A percentile compares a stretch with the other conserved stretches of the same genome.
Evolutionary conservation across 2,797 vertebrate species (phyloP).

Genomic region (Petrocephalus sullivani): DNA sequence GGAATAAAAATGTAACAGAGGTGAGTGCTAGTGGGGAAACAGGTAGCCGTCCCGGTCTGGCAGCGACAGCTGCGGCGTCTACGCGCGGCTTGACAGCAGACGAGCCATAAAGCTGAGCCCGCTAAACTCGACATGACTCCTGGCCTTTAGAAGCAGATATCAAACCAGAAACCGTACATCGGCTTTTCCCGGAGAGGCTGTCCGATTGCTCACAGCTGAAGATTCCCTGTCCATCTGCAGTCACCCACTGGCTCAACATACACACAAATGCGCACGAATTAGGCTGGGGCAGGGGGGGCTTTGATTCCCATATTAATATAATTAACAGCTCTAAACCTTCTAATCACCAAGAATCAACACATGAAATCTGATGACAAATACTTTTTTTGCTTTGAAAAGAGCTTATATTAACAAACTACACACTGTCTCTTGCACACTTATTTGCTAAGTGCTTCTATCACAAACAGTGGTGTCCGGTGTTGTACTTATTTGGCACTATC

Average conservation of each 20-base stretch:
- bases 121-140: not conserved
- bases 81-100: not conserved
- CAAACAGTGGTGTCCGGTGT: not conserved
- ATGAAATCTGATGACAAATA: not conserved
- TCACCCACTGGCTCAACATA: conserved; percentile 3
- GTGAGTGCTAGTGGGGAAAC: not conserved
- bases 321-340: not conserved
- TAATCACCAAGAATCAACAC: not conserved
- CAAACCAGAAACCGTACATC: not conserved
- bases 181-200: not conserved
- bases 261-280: not conserved
- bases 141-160: conserved; percentile 3
- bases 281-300: not conserved
- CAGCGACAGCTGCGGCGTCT: not conserved
- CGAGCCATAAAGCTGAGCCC: not conserved
- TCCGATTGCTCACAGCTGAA: not conserved
- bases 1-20: not conserved
- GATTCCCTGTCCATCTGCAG: conserved; percentile 3
- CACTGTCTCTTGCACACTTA: not conserved
- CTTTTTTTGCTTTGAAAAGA: not conserved
- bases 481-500: not conserved
- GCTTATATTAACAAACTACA: not conserved
- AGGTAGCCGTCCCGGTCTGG: not conserved
- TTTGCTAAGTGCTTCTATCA: not conserved
- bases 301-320: not conserved